Conservation (phyloP, 2,888 invertebrate species). For the Trichopria drosophilae region DNA sequence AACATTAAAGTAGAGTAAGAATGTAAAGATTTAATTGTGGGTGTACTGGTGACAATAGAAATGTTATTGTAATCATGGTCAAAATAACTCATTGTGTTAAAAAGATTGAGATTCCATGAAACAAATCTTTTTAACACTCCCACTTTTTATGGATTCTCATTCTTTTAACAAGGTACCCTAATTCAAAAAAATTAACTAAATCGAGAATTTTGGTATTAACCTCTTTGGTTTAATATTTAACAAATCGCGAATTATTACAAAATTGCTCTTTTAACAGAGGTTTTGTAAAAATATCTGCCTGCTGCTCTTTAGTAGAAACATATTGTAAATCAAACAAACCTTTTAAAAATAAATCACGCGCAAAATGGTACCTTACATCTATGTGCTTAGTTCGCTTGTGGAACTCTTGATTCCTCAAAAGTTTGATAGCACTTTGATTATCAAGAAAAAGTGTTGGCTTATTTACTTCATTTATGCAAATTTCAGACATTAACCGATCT, state of each 20-base stretch:
- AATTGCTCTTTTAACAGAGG: constrained; percentile 12
- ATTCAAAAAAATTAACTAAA: background rate
- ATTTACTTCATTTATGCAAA: background rate
- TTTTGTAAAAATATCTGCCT: constrained; percentile 16
- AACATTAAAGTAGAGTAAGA: no score
- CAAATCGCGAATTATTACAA: constrained; percentile 2
- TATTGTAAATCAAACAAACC: constrained; percentile 10
- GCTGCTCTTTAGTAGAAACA: constrained; percentile 16
- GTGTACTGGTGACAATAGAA: no score
- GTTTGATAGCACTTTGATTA: constrained; percentile 19
- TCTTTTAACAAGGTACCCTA: constrained; percentile 1
- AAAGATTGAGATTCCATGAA: no score
- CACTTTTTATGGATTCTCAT: constrained; percentile 19
- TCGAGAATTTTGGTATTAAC: no score
- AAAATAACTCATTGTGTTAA: no score
- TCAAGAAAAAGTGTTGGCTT: background rate
- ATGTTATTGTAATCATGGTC: no score
- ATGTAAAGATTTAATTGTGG: no score
- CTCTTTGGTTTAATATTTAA: background rate
- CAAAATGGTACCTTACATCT: no score
- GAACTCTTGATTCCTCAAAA: constrained; percentile 21
- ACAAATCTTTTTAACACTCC: constrained; percentile 15
- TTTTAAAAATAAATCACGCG: constrained; percentile 1
- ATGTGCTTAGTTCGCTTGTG: constrained; percentile 19
- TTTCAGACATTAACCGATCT: background rate